phyloP scores from a whole-genome alignment of 2,797 vertebrate species.

The Diplodus puntazzo region DNA sequence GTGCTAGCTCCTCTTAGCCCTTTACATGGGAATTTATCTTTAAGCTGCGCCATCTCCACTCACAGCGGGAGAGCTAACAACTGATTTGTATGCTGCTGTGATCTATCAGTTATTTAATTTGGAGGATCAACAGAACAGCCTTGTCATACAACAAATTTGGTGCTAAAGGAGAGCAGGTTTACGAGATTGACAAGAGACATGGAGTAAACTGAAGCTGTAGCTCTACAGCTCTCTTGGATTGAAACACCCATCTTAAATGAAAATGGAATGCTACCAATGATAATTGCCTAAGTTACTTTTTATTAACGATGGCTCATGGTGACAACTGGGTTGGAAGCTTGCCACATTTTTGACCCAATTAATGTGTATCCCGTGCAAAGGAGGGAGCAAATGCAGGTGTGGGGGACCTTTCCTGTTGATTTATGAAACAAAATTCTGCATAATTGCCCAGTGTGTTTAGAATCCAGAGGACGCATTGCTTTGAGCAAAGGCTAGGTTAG shows the following conservation, averaged over 20 bases:
- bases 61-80: slow-evolving; percentile 31
- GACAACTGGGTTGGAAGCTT: not conserved
- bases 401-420: slow-evolving; percentile 21
- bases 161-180: slow-evolving; percentile 6
- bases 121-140: slow-evolving; percentile 36
- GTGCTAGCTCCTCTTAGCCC: not conserved
- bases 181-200: slow-evolving; percentile 21
- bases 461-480: slow-evolving; percentile 15
- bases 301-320: slow-evolving; percentile 4
- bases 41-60: slow-evolving; percentile 18
- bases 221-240: not conserved
- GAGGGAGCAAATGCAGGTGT: not conserved
- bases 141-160: slow-evolving; percentile 22
- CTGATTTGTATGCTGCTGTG: slow-evolving; percentile 42
- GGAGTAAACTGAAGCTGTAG: not conserved
- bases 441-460: slow-evolving; percentile 42
- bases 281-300: slow-evolving; percentile 19
- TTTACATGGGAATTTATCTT: slow-evolving; percentile 20
- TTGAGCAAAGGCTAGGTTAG: slow-evolving; percentile 14
- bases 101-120: slow-evolving; percentile 51
- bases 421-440: slow-evolving; percentile 35
- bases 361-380: not conserved
- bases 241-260: slow-evolving; percentile 7
- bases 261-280: not conserved
- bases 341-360: slow-evolving; percentile 28